Evolutionary conservation across 2,888 invertebrate species (phyloP), one percentile per base, ranked within the genome.

Genomic region (Dolichomitus sp.): DNA sequence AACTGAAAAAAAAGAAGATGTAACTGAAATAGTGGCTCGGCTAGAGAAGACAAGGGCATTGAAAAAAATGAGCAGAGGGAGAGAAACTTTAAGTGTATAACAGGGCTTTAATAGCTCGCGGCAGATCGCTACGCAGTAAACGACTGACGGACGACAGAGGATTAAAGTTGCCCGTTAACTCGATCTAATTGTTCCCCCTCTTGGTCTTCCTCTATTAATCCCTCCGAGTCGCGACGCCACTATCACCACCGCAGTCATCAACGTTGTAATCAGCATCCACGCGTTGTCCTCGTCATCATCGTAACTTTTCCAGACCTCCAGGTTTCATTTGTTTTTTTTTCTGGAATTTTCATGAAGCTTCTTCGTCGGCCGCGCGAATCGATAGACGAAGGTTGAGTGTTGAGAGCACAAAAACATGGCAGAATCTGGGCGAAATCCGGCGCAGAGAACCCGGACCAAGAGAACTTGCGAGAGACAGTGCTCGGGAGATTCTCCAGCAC

Each of bases 151-250:
- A 93, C 92, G 92, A 92, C 92, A 91, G 89, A 91, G 93, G 92
- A 93, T 93, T 93, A 93, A 92, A 92, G 92, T 91, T 93, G 86
- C 89, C 80, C 90, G 91, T 93, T 93, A 93, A 93, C 92, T 93
- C 93, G 93, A 93, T 93, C 91, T 93, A 93, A 93, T 93, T 93
- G 93, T 91, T 89, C 90, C 89, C 89, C 89, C 88, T 82, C 48
- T 66, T 73, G 91, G 90, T 90, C 91, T 93, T 91, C 89, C 92
- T 91, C 91, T 89, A 91, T 92, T 92, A 93, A 92, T 92, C 91
- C 72, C 89, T 89, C 84, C 57, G 57, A 66, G 70, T 87, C 87
- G 19, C 61, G 40, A 84, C 86, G 87, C 88, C 84, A 86, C 87
- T 87, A 87, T 88, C 88, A 83, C 84, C 83, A 68, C 81, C 76